Evolutionary conservation across 2,797 vertebrate species (phyloP), one percentile per base, ranked within the genome.

Genomic region (Taeniopygia guttata): DNA sequence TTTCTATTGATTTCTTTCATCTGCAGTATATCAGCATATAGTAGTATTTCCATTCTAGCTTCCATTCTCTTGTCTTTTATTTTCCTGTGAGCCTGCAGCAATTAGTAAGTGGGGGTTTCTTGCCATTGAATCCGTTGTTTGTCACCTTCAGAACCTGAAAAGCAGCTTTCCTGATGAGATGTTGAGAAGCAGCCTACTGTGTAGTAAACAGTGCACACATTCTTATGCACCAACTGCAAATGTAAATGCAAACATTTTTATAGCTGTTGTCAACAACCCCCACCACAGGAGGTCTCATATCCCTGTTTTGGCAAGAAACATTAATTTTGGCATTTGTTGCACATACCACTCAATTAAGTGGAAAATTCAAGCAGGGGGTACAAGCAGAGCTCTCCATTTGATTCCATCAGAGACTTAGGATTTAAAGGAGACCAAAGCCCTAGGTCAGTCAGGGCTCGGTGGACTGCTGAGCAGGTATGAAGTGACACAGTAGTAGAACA

Each of bases 401-500:
- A 80, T 80, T 84, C 64, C 52, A 36, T 77, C 49, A 64, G 69
- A 70, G 56, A 54, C 10, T 23, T 18, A 32, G 1, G 10, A 72
- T 76, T 90, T 84, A 92, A 91, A 34, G 67, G 40, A 78, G 48
- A 55, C 63, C 19, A 1, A 89, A 91, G 84, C 25, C 14, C 13
- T 52, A 54, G 86, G 56, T 93, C 89, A 76, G 12, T 82, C 43
- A 60, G 75, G 66, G 52, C 42, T 54, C 6, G 3, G 43, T 60
- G 14, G 66, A 91, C 66, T 86, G 90, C 91, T 95, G 86, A 95
- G 91, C 81, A 92, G 40, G 48, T 81, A 86, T 70, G 73, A 79
- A 84, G 43, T 26, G 81, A 92, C 51, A 54, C 26, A 79, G 69
- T 38, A 82, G 51, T 34, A 69, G 69, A 87, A 87, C 43, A 72